Conservation (phyloP, 35 echinoderm and acorn worm species). For the Ophioderma brevispina region DNA sequence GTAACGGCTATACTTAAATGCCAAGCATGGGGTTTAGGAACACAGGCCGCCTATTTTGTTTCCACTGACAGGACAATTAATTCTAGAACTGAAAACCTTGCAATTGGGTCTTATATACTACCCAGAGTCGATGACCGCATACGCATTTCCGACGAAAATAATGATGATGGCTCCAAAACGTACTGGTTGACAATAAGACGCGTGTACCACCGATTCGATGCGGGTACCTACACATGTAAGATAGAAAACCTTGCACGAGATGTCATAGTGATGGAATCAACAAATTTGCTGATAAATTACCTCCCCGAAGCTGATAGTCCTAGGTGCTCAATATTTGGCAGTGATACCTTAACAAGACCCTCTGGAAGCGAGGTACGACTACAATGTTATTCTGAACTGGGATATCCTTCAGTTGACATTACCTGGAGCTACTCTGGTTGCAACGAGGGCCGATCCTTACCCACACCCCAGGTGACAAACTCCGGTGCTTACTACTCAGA, state of each 20-base stretch:
- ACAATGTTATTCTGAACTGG: neutral
- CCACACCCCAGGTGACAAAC: neutral
- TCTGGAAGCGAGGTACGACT: neutral
- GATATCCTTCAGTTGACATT: neutral
- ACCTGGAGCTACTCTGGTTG: neutral
- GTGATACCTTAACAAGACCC: neutral
- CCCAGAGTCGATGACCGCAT: neutral
- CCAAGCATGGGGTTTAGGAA: neutral
- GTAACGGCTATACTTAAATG: neutral
- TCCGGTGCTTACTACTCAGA: neutral
- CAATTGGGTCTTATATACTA: neutral
- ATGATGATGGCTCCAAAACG: neutral
- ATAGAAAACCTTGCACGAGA: neutral
- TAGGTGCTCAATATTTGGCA: neutral
- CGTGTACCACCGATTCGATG: neutral
- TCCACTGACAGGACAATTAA: neutral
- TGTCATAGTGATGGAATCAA: neutral
- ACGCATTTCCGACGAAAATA: neutral
- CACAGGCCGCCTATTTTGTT: neutral
- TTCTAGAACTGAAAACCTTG: neutral
- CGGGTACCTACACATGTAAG: neutral
- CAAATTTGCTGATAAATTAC: neutral
- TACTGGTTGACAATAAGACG: neutral
- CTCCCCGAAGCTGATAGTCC: neutral
- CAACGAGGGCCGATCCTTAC: neutral